phyloP scores from a whole-genome alignment of 2,113 vertebrate species.

The Hepsetus odoe region DNA sequence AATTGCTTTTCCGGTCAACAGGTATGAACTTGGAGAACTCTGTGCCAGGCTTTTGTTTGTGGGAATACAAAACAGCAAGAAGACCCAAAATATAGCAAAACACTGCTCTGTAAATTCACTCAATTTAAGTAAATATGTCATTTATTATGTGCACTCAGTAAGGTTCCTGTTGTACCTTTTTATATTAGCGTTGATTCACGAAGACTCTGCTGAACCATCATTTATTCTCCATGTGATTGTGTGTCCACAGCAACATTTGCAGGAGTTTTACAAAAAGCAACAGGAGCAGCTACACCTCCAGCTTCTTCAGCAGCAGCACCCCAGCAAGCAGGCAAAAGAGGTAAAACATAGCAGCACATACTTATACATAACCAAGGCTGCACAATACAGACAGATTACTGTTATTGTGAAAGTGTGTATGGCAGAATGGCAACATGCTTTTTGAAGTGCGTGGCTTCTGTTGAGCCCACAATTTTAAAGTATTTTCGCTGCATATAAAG shows the following conservation, averaged over 20 bases:
- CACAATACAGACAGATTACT: background rate
- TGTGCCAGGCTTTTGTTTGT: constrained; percentile 10
- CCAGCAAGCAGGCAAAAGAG: constrained; percentile 97
- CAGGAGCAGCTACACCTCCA: constrained; percentile 99
- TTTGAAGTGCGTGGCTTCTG: too few species aligned
- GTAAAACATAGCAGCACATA: constrained; percentile 67
- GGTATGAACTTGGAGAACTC: constrained; percentile 6
- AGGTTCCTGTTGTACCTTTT: background rate
- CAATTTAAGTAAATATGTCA: background rate
- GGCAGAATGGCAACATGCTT: too few species aligned
- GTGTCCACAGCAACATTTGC: constrained; percentile 95
- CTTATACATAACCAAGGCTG: background rate
- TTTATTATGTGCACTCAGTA: background rate
- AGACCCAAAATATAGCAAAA: constrained; percentile 2
- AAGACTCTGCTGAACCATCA: background rate
- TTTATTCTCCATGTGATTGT: constrained; percentile 60
- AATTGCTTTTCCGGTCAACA: constrained; percentile 30
- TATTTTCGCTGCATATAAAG: background rate
- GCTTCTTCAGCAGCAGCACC: constrained; percentile 97
- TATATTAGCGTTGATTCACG: background rate
- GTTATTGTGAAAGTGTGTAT: background rate
- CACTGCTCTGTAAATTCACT: constrained; percentile 5
- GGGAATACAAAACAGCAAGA: constrained; percentile 23
- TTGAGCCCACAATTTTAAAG: background rate
- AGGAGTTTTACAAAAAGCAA: constrained; percentile 99